Evolutionary conservation across 2,888 invertebrate genomes (phyloP).

Genomic region (Morpho helenor): DNA sequence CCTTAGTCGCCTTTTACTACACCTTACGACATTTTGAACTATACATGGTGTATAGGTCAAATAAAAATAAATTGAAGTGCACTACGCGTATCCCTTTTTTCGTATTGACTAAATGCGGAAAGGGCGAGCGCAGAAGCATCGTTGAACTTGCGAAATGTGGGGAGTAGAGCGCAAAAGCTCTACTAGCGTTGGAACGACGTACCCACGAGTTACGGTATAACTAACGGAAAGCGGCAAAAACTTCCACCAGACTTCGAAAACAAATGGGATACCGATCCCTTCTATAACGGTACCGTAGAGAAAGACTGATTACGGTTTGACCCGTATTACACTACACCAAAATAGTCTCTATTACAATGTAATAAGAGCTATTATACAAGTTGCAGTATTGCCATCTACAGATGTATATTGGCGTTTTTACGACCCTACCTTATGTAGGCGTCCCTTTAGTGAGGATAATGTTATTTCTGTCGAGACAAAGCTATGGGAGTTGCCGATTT

Average conservation of each 20-base stretch:
- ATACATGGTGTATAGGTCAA: no score
- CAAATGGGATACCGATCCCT: conserved; percentile 9
- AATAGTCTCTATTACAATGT: not conserved
- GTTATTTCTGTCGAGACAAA: not conserved
- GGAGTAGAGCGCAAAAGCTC: no score
- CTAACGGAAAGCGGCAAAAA: not conserved
- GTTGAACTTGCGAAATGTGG: no score
- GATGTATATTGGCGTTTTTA: conserved; percentile 6
- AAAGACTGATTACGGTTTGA: conserved; percentile 12
- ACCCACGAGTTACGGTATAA: no score
- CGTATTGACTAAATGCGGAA: no score
- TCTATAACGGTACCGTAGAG: conserved; percentile 10
- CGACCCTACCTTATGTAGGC: conserved; percentile 9
- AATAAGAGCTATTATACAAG: not conserved
- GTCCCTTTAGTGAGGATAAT: conserved; percentile 6
- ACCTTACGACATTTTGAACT: no score
- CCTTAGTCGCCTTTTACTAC: no score
- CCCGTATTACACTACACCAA: conserved; percentile 1
- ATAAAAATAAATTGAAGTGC: no score
- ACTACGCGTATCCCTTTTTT: no score
- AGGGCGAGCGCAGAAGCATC: no score
- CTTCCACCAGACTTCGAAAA: conserved; percentile 9
- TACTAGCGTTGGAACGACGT: no score
- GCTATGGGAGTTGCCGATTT: not conserved
- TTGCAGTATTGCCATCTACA: conserved; percentile 2